phyloP scores from a whole-genome alignment of 2,888 invertebrate genomes.

The Epirrita christyi region DNA sequence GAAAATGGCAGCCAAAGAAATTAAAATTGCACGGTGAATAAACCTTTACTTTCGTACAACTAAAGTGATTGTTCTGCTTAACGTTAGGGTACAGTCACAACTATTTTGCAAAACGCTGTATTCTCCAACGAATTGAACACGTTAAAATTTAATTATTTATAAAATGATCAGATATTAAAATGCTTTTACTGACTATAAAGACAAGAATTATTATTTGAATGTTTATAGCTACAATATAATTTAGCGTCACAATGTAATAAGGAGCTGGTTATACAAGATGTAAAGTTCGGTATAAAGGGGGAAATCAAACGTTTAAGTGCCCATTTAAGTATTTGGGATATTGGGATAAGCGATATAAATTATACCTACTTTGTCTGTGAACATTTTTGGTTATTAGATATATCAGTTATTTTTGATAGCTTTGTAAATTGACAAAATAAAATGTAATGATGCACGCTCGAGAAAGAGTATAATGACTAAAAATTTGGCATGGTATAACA shows the following conservation, averaged over 20 bases:
- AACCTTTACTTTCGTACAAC: no score
- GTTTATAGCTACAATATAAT: conserved; percentile 71
- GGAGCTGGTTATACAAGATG: conserved; percentile 30
- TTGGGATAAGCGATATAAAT: neutral
- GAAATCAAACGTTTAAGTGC: conserved; percentile 31
- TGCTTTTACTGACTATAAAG: conserved; percentile 77
- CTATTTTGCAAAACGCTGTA: neutral
- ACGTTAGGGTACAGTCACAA: neutral
- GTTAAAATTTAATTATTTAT: conserved; percentile 72
- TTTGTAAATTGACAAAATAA: no score
- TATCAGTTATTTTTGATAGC: no score
- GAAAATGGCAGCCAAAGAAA: no score
- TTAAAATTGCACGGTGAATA: no score
- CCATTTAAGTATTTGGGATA: conserved; percentile 21
- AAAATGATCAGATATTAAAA: conserved; percentile 74
- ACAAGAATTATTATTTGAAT: conserved; percentile 76
- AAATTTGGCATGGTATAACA: no score
- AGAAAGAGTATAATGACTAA: no score
- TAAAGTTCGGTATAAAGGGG: conserved; percentile 27
- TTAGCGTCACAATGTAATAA: conserved; percentile 59
- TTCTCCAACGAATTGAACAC: neutral
- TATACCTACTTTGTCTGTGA: neutral
- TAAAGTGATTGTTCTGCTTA: neutral
- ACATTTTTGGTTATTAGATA: no score
- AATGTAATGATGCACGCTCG: no score